These are phyloP conservation scores for Phengaris arion DNA, from an alignment of 2,888 invertebrate species.

Conservation along the genomic window DNA sequence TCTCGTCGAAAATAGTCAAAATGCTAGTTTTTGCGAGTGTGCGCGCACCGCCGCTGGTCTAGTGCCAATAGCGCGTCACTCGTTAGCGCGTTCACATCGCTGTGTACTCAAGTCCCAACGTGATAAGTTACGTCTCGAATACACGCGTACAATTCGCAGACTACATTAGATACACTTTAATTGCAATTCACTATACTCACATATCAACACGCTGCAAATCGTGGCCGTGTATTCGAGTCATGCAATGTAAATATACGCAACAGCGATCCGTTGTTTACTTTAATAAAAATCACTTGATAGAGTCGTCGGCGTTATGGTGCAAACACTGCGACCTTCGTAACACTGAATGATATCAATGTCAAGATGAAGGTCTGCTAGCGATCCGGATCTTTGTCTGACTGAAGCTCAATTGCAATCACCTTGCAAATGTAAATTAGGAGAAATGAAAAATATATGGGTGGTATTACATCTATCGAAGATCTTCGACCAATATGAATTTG, in stretches of 20 bases:
- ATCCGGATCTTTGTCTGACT: neutral
- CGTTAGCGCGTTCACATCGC: conserved; percentile 54
- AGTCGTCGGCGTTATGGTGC: conserved; percentile 3
- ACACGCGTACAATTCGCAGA: neutral
- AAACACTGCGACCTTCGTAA: neutral
- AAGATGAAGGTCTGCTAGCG: conserved; percentile 3
- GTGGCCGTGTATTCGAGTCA: neutral
- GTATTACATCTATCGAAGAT: no score
- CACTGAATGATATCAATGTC: conserved; percentile 11
- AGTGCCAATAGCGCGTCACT: conserved; percentile 66
- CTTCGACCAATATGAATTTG: no score
- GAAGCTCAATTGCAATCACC: neutral
- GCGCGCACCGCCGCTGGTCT: conserved; percentile 59
- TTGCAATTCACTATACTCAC: neutral
- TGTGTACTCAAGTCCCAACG: conserved; percentile 44
- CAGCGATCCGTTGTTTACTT: conserved; percentile 8
- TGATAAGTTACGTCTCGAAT: conserved; percentile 49
- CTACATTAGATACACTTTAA: neutral
- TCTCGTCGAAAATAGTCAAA: neutral
- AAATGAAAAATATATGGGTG: neutral
- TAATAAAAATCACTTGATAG: neutral
- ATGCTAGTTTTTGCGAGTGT: conserved; percentile 62
- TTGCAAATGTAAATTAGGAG: neutral
- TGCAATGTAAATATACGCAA: neutral
- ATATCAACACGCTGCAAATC: neutral